Conservation (phyloP, 2,113 vertebrate genomes). For the Rattus rattus region DNA sequence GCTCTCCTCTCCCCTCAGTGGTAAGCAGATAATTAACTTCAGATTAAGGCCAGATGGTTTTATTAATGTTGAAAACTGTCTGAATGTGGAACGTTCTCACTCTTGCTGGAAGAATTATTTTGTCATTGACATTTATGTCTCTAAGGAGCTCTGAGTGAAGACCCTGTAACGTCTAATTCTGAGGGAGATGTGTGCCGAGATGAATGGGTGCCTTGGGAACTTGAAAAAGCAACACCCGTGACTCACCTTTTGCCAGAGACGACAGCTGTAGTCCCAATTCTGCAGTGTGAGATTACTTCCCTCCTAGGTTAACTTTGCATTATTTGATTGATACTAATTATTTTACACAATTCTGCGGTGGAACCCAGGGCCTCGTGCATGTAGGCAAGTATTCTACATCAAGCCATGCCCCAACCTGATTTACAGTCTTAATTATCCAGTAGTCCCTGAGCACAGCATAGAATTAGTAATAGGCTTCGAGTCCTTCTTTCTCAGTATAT, state of each 20-base stretch:
- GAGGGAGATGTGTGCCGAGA: neutral
- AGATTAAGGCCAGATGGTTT: conserved; percentile 23
- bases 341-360: neutral
- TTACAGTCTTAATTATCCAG: neutral
- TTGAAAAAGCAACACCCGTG: neutral
- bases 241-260: conserved; percentile 32
- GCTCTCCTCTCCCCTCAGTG: neutral
- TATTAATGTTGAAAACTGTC: neutral
- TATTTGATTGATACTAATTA: conserved; percentile 29
- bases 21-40: conserved; percentile 19
- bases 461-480: neutral
- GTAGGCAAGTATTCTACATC: neutral
- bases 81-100: neutral
- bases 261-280: neutral
- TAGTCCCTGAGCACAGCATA: neutral
- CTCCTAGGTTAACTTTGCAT: neutral
- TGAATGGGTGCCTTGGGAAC: neutral
- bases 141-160: neutral
- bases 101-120: neutral
- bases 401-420: neutral
- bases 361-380: neutral
- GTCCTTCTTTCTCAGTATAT: neutral
- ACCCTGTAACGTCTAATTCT: conserved; percentile 21
- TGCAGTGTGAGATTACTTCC: neutral
- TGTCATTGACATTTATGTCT: neutral